Evolutionary conservation across 2,888 invertebrate species (phyloP).

Genomic region (Caenorhabditis sulstoni): DNA sequence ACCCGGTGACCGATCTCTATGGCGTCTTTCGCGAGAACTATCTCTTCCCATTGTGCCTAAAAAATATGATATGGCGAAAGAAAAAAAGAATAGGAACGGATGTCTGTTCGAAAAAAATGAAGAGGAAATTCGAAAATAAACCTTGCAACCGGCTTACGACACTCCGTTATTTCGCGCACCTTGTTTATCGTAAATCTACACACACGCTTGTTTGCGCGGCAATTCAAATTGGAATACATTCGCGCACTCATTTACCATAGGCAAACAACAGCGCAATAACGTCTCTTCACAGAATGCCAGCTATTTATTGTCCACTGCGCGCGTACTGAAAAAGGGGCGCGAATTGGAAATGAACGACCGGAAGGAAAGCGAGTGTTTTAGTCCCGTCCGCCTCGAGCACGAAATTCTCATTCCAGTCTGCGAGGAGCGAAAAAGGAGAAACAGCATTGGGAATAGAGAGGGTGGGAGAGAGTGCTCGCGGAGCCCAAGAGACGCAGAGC

Average conservation of each 20-base stretch:
- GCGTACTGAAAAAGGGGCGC: background rate
- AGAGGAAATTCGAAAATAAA: slow-evolving; percentile 14
- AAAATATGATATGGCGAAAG: background rate
- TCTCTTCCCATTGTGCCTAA: slow-evolving; percentile 25
- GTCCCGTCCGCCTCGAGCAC: slow-evolving; percentile 1
- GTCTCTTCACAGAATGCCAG: background rate
- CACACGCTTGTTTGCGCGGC: slow-evolving; percentile 15
- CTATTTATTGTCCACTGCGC: slow-evolving; percentile 1
- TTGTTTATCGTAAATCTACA: slow-evolving; percentile 37
- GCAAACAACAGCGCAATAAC: background rate
- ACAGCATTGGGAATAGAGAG: slow-evolving; percentile 27
- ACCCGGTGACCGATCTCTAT: slow-evolving; percentile 26
- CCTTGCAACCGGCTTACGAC: slow-evolving; percentile 8
- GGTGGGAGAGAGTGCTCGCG: background rate
- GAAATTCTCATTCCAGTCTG: slow-evolving; percentile 16
- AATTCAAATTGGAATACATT: slow-evolving; percentile 14
- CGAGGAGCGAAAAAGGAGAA: slow-evolving; percentile 14
- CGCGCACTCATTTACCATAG: background rate
- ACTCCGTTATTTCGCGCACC: slow-evolving; percentile 28
- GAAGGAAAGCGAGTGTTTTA: slow-evolving; percentile 1
- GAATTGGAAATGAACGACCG: slow-evolving; percentile 8
- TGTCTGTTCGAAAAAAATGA: slow-evolving; percentile 5
- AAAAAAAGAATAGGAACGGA: background rate
- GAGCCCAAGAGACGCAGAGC: slow-evolving; percentile 43
- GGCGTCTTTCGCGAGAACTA: slow-evolving; percentile 24